phyloP scores from a whole-genome alignment of 2,113 vertebrate species.

The Indicator indicator region DNA sequence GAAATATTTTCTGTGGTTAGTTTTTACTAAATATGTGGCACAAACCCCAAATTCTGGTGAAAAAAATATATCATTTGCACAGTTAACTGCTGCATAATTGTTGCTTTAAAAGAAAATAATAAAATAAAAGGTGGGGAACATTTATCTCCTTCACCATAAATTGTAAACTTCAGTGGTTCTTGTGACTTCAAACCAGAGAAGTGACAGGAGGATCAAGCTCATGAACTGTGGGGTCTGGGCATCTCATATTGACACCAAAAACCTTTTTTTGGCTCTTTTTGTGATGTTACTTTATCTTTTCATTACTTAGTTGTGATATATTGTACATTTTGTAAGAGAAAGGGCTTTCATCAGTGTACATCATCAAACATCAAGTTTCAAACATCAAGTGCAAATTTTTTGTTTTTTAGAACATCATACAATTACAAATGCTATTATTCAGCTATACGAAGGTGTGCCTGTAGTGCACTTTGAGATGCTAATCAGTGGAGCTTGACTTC shows the following conservation, averaged over 20 bases:
- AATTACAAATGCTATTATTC: slow-evolving; percentile 41
- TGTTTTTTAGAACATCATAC: neutral
- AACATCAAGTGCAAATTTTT: neutral
- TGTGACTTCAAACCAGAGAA: neutral
- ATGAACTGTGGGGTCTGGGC: neutral
- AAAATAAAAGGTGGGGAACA: neutral
- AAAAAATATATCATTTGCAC: neutral
- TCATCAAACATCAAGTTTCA: neutral
- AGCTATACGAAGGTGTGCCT: slow-evolving; percentile 71
- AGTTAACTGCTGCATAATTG: neutral
- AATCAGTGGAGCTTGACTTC: slow-evolving; percentile 79
- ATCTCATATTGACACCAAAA: neutral
- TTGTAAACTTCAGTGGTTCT: neutral
- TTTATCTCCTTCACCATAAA: neutral
- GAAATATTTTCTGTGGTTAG: neutral
- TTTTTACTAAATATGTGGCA: neutral
- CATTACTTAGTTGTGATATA: neutral
- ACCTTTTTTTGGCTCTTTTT: neutral
- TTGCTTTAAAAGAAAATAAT: neutral
- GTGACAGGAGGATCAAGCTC: neutral
- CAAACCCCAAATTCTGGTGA: neutral
- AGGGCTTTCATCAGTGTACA: neutral
- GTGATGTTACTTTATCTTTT: neutral
- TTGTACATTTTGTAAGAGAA: neutral
- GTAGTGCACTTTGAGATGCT: slow-evolving; percentile 59